phyloP scores from a whole-genome alignment of 2,888 invertebrate species.

The Pterostichus niger region DNA sequence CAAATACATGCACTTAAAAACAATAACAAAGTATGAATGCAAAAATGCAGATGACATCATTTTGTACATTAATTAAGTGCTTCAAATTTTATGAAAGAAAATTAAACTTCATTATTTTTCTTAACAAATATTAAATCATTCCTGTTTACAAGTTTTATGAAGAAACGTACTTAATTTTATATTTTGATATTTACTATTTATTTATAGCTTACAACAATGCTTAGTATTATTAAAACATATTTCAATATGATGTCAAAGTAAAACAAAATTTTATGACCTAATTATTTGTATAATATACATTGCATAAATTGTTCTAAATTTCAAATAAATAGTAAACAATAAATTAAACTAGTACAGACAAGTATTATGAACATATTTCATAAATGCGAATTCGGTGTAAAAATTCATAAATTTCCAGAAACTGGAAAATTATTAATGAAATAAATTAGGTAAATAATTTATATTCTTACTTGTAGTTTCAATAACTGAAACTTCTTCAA shows the following conservation, averaged over 20 bases:
- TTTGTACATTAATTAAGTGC: constrained; percentile 26
- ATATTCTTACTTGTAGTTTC: background rate
- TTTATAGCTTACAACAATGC: background rate
- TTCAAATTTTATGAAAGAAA: constrained; percentile 38
- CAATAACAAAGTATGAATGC: constrained; percentile 41
- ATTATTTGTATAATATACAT: background rate
- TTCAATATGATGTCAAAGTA: background rate
- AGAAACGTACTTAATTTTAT: too few species aligned
- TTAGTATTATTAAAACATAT: background rate
- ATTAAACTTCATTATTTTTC: constrained; percentile 21
- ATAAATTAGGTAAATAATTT: too few species aligned
- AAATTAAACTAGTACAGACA: background rate
- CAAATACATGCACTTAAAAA: constrained; percentile 46
- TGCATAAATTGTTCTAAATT: background rate
- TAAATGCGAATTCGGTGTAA: background rate
- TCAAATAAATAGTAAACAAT: background rate
- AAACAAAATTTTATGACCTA: constrained; percentile 4
- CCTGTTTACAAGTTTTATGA: background rate
- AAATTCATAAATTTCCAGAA: constrained; percentile 7
- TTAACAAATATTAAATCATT: constrained; percentile 20
- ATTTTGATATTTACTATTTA: too few species aligned
- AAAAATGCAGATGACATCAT: constrained; percentile 52
- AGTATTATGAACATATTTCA: background rate
- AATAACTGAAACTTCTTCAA: constrained; percentile 3
- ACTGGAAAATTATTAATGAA: too few species aligned